Base-by-base conservation (phyloP, 2,888 invertebrate species). In the Terebella lapidaria region DNA sequence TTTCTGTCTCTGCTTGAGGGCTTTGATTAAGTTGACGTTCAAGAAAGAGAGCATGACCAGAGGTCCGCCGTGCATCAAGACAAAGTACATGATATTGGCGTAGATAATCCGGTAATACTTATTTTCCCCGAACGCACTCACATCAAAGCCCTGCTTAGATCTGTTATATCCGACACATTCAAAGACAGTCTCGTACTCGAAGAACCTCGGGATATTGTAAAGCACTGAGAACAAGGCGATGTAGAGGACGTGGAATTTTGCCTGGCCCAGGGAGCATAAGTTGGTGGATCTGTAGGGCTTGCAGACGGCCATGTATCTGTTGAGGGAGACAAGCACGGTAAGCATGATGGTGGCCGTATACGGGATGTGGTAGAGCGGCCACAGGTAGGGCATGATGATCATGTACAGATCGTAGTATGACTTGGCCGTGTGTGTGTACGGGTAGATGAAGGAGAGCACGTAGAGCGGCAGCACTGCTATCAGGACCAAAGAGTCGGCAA, bases 201-300 rank as follows among this genome's bases (percentile, higher is more conserved):
- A 68, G 59, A 70, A 70, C 10, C 69, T 58, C 15, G 70, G 70
- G 5, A 70, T 70, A 64, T 70, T 70, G 61, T 70, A 70, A 49
- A 67, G 29, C 2, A 70, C 56, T 27, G 70, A 46, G 55, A 70
- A 67, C 18, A 66, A n/a, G 24, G 59, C 60, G 1, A 70, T 56
- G 49, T 42, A 59, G 20, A 60, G n/a, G 28, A 70, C 67, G 24
- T 66, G 63, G n/a, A 46, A 54, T 25, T 56, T 56, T 24, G 64
- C 59, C 2, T 62, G 53, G 22, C 26, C 30, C 22, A 52, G 42
- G 52, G 62, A 59, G 49, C 66, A 59, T 2, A 56, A 26, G 1
- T 42, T 46, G 10, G 54, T 54, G 10, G 64, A 60, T 20, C 58
- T 61, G 56, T 65, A 67, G 3, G 70, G 69, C 46, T 64, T 59